Evolutionary conservation across 2,888 invertebrate species (phyloP), one percentile per base, ranked within the genome.

Genomic region (Pinctada fucata): DNA sequence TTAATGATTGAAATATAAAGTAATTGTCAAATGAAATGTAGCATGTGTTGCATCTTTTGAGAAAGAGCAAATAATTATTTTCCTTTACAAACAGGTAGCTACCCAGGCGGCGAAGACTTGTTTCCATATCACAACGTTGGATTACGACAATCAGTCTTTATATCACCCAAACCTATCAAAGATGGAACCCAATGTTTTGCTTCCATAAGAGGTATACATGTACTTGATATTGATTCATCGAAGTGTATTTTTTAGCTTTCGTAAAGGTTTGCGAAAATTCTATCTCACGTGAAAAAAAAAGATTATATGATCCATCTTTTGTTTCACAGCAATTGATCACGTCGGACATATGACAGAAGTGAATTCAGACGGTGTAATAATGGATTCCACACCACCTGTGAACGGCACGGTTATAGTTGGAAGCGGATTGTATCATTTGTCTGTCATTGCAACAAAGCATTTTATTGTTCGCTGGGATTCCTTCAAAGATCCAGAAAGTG

Each of bases 401-500:
- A 58, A 58, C 13, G 58, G 58, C 6, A 58, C 58, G 6, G 8
- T 58, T 10, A 6, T 10, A 58, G 58, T 58, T 58, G 58, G 58
- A 13, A 6, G 13, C 13, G 58, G 8, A 10, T 10, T 58, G 58
- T 58, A 58, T 58, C 58, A 58, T 13, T 10, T 10, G 13, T 13
- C 6, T 3, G 31, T 68, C 3, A 45, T 65, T 2, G n/a, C 67
- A 63, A 68, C 31, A 0, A 4, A 68, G 3, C 13, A 58, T 47
- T 16, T 86, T 5, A 63, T 72, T 10, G 78, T 83, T 4, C 70
- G 79, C 50, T 87, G 86, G 86, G 76, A 79, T 10, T 86, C 85
- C 3, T 86, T 88, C 72, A 70, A 82, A 16, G 87, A 88, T 65
- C 80, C 85, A 31, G 87, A 88, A 75, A 86, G 86, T 76, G 86